These are phyloP conservation scores for Rana temporaria DNA, from an alignment of 2,113 vertebrate species.

Conservation along the genomic window DNA sequence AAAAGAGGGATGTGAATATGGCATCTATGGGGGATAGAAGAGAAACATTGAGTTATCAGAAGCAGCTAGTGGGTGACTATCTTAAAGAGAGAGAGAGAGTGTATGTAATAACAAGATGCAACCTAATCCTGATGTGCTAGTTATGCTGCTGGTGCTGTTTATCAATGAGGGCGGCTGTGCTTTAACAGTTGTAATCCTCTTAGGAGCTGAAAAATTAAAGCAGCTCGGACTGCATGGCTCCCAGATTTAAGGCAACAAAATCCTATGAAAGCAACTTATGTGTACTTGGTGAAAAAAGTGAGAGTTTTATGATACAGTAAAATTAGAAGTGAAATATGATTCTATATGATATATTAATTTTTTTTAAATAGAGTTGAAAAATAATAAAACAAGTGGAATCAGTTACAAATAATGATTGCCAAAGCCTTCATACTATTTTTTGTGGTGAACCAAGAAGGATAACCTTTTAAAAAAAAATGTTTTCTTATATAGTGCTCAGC, in stretches of 20 bases:
- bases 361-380: too few relatives aligned
- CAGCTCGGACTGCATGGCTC: conserved; percentile 27
- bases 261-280: conserved; percentile 29
- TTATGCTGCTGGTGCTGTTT: conserved; percentile 29
- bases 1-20: background rate
- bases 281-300: background rate
- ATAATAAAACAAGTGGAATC: too few relatives aligned
- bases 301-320: too few relatives aligned
- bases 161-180: conserved; percentile 36
- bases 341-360: too few relatives aligned
- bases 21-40: background rate
- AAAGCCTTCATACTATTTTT: too few relatives aligned
- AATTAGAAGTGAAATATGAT: too few relatives aligned
- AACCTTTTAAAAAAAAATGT: too few relatives aligned
- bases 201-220: conserved; percentile 39
- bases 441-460: too few relatives aligned
- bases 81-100: conserved; percentile 2
- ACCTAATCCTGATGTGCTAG: conserved; percentile 54
- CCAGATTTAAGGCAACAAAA: conserved; percentile 42
- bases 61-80: conserved; percentile 18
- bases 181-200: conserved; percentile 56
- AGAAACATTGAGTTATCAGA: background rate
- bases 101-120: conserved; percentile 6
- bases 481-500: too few relatives aligned
- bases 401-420: too few relatives aligned